Conservation (phyloP, 2,797 vertebrate species). For the Channa striata region DNA sequence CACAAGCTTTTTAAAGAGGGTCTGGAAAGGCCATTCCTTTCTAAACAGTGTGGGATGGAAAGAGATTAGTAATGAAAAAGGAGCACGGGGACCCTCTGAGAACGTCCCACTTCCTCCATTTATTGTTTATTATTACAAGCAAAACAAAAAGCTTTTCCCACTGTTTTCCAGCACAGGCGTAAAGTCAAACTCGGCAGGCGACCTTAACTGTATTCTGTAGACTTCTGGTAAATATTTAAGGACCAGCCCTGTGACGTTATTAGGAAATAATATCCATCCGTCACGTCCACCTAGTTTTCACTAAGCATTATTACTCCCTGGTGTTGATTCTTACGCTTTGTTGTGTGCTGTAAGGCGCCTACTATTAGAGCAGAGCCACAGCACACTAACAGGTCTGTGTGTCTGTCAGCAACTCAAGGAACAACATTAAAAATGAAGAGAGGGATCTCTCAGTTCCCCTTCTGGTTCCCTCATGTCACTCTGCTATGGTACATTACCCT, state of each 20-base stretch:
- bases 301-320: constrained; percentile 7
- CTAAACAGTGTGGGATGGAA: constrained; percentile 73
- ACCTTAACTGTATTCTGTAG: constrained; percentile 37
- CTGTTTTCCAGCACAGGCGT: constrained; percentile 42
- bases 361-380: constrained; percentile 14
- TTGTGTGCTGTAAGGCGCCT: background rate
- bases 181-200: constrained; percentile 35
- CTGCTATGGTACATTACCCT: constrained; percentile 66
- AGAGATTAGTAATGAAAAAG: constrained; percentile 58
- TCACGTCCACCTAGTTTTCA: constrained; percentile 40
- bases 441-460: constrained; percentile 38
- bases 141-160: constrained; percentile 75
- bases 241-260: constrained; percentile 30
- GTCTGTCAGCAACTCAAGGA: constrained; percentile 31
- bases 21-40: constrained; percentile 85
- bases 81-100: constrained; percentile 66
- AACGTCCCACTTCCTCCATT: constrained; percentile 80
- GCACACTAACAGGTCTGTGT: constrained; percentile 13
- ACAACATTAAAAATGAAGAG: constrained; percentile 45
- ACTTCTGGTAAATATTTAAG: constrained; percentile 26
- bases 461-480: constrained; percentile 40
- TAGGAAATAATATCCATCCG: constrained; percentile 35
- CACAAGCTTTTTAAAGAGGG: constrained; percentile 79
- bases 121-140: constrained; percentile 64
- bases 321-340: background rate